Evolutionary conservation across 2,888 invertebrate species (phyloP).

Genomic region (Lordiphosa fenestrarum): DNA sequence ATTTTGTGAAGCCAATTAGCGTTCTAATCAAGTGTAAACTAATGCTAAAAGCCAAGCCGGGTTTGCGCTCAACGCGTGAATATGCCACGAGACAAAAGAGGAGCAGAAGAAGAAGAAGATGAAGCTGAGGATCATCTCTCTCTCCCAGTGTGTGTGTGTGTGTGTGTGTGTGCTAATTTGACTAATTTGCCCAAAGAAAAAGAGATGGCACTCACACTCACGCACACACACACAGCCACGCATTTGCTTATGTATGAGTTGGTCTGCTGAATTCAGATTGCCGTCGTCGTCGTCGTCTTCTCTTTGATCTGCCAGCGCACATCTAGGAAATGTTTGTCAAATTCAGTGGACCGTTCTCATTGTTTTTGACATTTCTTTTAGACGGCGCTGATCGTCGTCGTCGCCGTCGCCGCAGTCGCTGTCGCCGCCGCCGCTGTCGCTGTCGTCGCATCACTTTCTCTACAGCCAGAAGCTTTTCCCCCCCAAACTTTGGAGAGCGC

Average conservation of each 20-base stretch:
- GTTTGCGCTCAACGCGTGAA: constrained; percentile 74
- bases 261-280: constrained; percentile 38
- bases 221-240: not conserved
- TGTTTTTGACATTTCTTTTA: constrained; percentile 80
- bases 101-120: constrained; percentile 8
- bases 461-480: constrained; percentile 34
- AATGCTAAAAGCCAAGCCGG: constrained; percentile 70
- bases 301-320: constrained; percentile 80
- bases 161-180: constrained; percentile 59
- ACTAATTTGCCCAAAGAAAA: constrained; percentile 49
- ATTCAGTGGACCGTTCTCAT: constrained; percentile 80
- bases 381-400: constrained; percentile 18
- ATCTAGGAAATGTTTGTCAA: constrained; percentile 81
- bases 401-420: constrained; percentile 9
- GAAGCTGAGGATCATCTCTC: constrained; percentile 3
- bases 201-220: not conserved
- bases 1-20: constrained; percentile 59
- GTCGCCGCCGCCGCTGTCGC: constrained; percentile 7
- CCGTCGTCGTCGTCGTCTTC: constrained; percentile 60
- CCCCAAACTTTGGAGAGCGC: constrained; percentile 16
- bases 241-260: constrained; percentile 3
- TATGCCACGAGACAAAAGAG: constrained; percentile 73
- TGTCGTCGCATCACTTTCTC: constrained; percentile 40
- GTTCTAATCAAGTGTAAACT: constrained; percentile 75
- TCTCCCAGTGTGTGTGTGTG: constrained; percentile 35